Percentiles rank a stretch among this genome's conserved stretches.
Evolutionary conservation across 2,113 vertebrate genomes (phyloP).

Genomic region (Calidris pugnax): DNA sequence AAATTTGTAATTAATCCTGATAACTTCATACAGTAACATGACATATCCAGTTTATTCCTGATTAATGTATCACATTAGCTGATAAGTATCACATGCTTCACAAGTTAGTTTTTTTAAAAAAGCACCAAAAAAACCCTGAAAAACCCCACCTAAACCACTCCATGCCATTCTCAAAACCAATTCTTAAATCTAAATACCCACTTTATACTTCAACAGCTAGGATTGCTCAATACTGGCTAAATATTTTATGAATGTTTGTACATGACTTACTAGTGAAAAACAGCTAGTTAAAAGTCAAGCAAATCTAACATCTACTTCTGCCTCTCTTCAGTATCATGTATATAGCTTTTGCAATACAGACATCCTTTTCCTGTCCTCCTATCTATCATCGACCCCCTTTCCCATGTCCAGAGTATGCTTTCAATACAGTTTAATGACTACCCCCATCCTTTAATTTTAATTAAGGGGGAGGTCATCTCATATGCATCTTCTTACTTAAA

Average conservation of each 20-base stretch:
- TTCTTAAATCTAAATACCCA: not conserved
- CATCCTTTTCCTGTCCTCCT: not conserved
- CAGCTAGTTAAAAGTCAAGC: not conserved
- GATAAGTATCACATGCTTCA: not conserved
- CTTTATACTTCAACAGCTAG: not conserved
- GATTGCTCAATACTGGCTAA: not conserved
- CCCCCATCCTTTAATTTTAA: not conserved
- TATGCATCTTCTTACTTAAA: accelerated
- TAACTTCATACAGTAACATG: not conserved
- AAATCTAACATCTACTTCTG: not conserved
- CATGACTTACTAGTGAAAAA: not conserved
- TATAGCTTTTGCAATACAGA: not conserved
- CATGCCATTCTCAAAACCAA: not conserved
- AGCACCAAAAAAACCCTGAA: not conserved
- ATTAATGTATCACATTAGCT: not conserved
- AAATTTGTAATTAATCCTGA: not conserved
- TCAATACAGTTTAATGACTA: not conserved
- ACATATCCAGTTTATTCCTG: not conserved
- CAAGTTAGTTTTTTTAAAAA: not conserved
- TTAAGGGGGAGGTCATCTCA: not conserved
- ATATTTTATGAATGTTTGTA: not conserved
- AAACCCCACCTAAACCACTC: not conserved
- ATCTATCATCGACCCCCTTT: not conserved
- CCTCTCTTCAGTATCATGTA: not conserved
- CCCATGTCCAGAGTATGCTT: not conserved